phyloP scores from a whole-genome alignment of 2,113 vertebrate genomes.

The Glaucidium brasilianum region DNA sequence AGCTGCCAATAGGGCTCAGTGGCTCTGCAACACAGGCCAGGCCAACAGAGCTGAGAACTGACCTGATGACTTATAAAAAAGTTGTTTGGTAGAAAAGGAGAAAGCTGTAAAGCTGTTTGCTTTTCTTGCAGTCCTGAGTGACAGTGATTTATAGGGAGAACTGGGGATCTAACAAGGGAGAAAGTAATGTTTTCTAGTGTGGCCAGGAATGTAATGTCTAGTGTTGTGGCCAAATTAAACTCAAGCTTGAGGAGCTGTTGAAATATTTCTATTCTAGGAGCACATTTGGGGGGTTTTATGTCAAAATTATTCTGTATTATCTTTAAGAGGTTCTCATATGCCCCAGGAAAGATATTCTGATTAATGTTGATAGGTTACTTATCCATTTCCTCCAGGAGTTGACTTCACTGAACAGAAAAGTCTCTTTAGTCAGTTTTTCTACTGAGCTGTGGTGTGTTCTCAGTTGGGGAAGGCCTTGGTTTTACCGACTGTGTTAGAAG shows the following conservation, averaged over 20 bases:
- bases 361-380: rapidly evolving
- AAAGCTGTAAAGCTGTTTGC: neutral
- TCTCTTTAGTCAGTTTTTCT: neutral
- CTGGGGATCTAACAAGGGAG: neutral
- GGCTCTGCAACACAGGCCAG: neutral
- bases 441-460: neutral
- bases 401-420: neutral
- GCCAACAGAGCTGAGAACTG: neutral
- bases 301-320: neutral
- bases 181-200: neutral
- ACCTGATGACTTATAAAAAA: neutral
- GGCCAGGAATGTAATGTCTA: no score
- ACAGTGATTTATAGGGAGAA: neutral
- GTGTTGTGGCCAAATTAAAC: neutral
- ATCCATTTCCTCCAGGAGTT: neutral
- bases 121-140: neutral
- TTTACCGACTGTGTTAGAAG: neutral
- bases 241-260: neutral
- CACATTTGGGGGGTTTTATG: neutral
- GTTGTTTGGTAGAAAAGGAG: neutral
- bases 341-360: neutral
- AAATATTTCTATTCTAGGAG: neutral
- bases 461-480: neutral
- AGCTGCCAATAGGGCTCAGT: neutral
- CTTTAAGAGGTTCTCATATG: neutral